These are phyloP conservation scores for Bagarius yarrelli DNA, from an alignment of 2,113 vertebrate species.

Conservation along the genomic window DNA sequence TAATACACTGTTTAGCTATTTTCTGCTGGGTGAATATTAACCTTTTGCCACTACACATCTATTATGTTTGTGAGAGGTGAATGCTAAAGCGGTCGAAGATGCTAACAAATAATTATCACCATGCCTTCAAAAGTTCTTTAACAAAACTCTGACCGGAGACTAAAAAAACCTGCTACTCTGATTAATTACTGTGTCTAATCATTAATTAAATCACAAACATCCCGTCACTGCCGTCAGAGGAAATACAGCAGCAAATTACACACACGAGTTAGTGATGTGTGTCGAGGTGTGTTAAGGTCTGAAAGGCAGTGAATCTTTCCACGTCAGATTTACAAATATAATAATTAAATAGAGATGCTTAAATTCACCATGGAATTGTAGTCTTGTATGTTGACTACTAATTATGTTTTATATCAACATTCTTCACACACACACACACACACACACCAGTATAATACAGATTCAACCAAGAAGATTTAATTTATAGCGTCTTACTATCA, in stretches of 20 bases:
- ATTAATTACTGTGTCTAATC: background rate
- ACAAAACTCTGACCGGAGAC: background rate
- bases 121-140: conserved; percentile 14
- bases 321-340: no score
- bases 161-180: background rate
- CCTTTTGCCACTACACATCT: conserved; percentile 74
- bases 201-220: background rate
- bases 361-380: no score
- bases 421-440: no score
- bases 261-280: no score
- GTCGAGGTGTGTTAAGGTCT: no score
- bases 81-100: conserved; percentile 59
- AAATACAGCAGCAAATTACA: conserved; percentile 35
- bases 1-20: conserved; percentile 75
- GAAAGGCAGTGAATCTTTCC: no score
- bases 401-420: no score
- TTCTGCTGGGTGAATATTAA: conserved; percentile 77
- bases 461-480: no score
- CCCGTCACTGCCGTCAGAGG: background rate
- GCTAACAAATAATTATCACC: conserved; percentile 58
- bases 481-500: no score
- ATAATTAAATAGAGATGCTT: no score
- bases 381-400: no score
- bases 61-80: conserved; percentile 68
- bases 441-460: no score